Evolutionary conservation across 2,113 vertebrate genomes (phyloP).

Genomic region (Hipposideros armiger): DNA sequence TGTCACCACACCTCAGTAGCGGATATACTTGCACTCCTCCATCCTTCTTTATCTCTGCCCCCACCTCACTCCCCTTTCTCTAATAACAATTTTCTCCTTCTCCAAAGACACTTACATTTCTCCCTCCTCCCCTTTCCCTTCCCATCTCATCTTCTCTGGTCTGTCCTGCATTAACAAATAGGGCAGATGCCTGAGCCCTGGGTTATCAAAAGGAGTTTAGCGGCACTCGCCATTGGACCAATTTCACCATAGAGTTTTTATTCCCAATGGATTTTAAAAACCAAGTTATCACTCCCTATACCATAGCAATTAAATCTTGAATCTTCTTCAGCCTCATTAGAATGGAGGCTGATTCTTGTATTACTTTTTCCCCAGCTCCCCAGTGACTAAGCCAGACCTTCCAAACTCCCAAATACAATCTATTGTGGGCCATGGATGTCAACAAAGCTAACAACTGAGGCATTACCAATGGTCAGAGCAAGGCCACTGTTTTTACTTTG

Average conservation of each 20-base stretch:
- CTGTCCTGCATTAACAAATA: not conserved
- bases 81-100: not conserved
- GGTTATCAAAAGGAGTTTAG: not conserved
- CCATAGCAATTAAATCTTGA: not conserved
- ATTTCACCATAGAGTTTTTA: not conserved
- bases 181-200: not conserved
- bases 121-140: not conserved
- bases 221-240: not conserved
- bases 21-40: not conserved
- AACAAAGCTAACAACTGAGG: not conserved
- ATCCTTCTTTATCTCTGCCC: not conserved
- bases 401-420: not conserved
- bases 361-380: not conserved
- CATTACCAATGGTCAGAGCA: not conserved
- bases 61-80: not conserved
- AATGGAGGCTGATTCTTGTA: not conserved
- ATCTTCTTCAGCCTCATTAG: not conserved
- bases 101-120: not conserved
- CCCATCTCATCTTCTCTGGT: not conserved
- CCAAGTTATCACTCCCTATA: not conserved
- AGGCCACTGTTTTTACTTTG: not conserved
- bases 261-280: slow-evolving; percentile 40
- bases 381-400: not conserved
- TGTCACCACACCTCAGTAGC: not conserved
- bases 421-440: not conserved